Conservation (phyloP, 2,797 vertebrate genomes). For the Chelon auratus region DNA sequence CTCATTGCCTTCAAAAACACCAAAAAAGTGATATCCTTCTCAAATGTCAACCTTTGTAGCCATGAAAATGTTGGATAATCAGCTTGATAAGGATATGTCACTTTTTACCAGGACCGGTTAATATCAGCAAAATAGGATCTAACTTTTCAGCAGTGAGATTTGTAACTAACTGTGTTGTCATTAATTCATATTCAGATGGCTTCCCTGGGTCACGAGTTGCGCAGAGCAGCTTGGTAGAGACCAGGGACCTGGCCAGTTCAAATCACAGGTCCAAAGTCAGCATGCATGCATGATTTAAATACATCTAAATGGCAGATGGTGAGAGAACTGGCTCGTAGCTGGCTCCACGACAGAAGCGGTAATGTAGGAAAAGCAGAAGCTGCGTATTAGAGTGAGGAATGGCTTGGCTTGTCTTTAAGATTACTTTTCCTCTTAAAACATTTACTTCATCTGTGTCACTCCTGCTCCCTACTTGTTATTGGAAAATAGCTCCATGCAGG, state of each 20-base stretch:
- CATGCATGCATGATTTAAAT: slow-evolving; percentile 75
- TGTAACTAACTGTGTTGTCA: slow-evolving; percentile 57
- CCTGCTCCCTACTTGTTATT: slow-evolving; percentile 74
- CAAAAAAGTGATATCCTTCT: too few species aligned
- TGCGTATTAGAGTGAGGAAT: slow-evolving; percentile 56
- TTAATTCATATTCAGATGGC: slow-evolving; percentile 73
- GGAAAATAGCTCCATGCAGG: slow-evolving; percentile 63
- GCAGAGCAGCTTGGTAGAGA: slow-evolving; percentile 55
- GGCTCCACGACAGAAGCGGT: slow-evolving; percentile 40
- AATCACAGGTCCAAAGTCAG: slow-evolving; percentile 62
- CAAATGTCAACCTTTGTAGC: too few species aligned
- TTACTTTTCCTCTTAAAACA: slow-evolving; percentile 80
- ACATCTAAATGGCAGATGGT: slow-evolving; percentile 73
- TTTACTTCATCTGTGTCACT: slow-evolving; percentile 77
- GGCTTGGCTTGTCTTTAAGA: slow-evolving; percentile 68
- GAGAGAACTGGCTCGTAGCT: slow-evolving; percentile 42
- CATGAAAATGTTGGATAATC: too few species aligned
- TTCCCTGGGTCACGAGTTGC: slow-evolving; percentile 61
- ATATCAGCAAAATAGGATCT: slow-evolving; percentile 60
- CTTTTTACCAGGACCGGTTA: slow-evolving; percentile 40
- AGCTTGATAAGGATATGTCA: slow-evolving; percentile 17
- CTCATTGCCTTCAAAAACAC: too few species aligned
- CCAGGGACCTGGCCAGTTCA: slow-evolving; percentile 71
- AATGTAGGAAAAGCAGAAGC: slow-evolving; percentile 32
- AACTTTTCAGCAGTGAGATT: slow-evolving; percentile 58